Evolutionary conservation across 2,113 vertebrate species (phyloP), one percentile per base, ranked within the genome.

Genomic region (Nothobranchius kuhntae): DNA sequence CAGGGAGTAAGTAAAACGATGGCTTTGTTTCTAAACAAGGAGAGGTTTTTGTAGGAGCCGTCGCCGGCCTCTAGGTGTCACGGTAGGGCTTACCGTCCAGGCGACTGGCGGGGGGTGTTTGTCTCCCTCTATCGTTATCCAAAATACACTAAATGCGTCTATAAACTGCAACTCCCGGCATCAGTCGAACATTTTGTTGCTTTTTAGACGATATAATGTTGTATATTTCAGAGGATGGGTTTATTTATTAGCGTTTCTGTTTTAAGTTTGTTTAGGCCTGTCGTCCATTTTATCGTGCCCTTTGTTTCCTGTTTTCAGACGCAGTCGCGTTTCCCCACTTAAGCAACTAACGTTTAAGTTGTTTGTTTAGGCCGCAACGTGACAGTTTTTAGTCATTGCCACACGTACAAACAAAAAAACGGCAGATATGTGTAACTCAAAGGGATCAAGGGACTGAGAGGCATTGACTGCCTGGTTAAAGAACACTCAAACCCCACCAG

Each of bases 11-110:
- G 93, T 93, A 76, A 83, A 88, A 74, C 58, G 67, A 71, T 77
- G 66, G 45, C 58, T 88, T 88, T 89, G 17, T 82, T 75, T 66
- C 72, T 53, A 76, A 82, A 87, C 67, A 86, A 86, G 92, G 93
- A 88, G 91, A 93, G 71, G 90, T 95, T 95, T 89, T 95, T 96
- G 95, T 95, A 96, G 96, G 95, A 96, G 92, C 95, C 92, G 95
- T 96, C 93, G 92, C 90, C 94, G 95, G 96, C 96, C 96, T 97
- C 96, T 98, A 96, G 96, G 96, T 98, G 96, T 98, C 96, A 98
- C 95, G 95, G 95, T 98, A 93, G 96, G 95, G 96, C 96, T 96
- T 94, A 94, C 87, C 93, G 95, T 93, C 86, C 91, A 92, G 94
- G 94, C 93, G 91, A 92, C 91, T 91, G 94, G 95, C 94, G 95